phyloP scores from a whole-genome alignment of 1,140 invertebrate genomes.

The Drosophila orosa region DNA sequence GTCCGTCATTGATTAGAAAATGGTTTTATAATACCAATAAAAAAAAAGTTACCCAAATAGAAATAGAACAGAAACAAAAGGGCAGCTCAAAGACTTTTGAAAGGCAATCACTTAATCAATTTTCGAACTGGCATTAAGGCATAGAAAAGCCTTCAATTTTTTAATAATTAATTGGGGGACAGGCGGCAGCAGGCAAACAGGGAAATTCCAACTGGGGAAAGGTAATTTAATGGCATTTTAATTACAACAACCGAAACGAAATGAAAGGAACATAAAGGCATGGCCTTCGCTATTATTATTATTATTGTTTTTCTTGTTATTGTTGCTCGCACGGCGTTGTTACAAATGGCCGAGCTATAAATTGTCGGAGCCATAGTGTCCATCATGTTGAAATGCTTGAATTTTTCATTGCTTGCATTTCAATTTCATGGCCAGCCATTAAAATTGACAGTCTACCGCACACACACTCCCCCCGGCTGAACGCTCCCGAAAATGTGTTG shows the following conservation, averaged over 20 bases:
- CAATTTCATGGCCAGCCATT: constrained; percentile 78
- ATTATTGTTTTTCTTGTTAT: constrained; percentile 9
- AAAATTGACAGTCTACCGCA: constrained; percentile 66
- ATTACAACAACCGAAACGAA: constrained; percentile 56
- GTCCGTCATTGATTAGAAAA: not conserved
- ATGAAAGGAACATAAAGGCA: constrained; percentile 27
- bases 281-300: constrained; percentile 39
- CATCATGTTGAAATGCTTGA: constrained; percentile 80
- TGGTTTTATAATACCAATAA: not conserved
- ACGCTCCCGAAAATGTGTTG: constrained; percentile 47
- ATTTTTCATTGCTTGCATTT: constrained; percentile 80
- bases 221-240: constrained; percentile 72
- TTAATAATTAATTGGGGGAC: constrained; percentile 46
- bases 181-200: not conserved
- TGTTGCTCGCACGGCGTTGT: constrained; percentile 33
- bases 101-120: constrained; percentile 50
- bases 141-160: constrained; percentile 20
- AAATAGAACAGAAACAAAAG: constrained; percentile 6
- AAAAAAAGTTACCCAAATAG: no score
- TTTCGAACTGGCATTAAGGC: constrained; percentile 16
- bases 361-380: constrained; percentile 69
- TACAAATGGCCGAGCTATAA: constrained; percentile 64
- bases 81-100: constrained; percentile 36
- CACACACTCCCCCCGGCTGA: constrained; percentile 1
- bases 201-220: constrained; percentile 12